These are phyloP conservation scores for Cryptocheilus praepositus DNA, from an alignment of 2,888 invertebrate genomes.

Conservation along the genomic window DNA sequence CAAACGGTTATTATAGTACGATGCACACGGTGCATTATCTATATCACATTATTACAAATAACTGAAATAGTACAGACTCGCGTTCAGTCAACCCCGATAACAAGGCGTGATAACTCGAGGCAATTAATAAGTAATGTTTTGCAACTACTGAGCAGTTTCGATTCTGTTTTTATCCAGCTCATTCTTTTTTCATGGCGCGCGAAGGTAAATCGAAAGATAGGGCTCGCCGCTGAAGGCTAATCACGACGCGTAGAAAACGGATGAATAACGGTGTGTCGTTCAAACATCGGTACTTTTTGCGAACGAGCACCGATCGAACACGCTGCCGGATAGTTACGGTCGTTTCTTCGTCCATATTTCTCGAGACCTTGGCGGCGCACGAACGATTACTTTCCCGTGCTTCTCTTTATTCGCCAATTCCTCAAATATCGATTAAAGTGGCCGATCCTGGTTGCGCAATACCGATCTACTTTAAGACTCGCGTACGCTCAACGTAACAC, in stretches of 20 bases:
- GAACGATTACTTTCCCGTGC: constrained; percentile 8
- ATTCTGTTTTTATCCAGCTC: not conserved
- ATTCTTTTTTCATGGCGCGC: not conserved
- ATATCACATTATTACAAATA: no score
- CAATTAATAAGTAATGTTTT: no score
- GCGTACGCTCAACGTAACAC: no score
- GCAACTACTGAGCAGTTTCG: not conserved
- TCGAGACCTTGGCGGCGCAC: constrained; percentile 8
- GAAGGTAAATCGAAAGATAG: constrained; percentile 13
- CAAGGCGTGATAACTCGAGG: not conserved
- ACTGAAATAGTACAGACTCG: no score
- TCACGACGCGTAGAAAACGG: not conserved
- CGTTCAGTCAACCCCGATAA: no score
- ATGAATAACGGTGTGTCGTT: no score
- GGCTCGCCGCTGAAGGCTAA: not conserved
- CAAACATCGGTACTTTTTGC: no score
- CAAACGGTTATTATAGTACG: no score
- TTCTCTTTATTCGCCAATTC: constrained; percentile 6
- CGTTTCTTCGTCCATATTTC: constrained; percentile 5
- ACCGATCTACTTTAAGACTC: no score
- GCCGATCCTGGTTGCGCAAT: no score
- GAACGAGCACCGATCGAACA: not conserved
- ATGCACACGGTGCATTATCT: no score
- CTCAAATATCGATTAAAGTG: constrained; percentile 1
- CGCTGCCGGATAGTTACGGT: not conserved